phyloP scores from a whole-genome alignment of 2,797 vertebrate species.

The Basileuterus tristriatus region DNA sequence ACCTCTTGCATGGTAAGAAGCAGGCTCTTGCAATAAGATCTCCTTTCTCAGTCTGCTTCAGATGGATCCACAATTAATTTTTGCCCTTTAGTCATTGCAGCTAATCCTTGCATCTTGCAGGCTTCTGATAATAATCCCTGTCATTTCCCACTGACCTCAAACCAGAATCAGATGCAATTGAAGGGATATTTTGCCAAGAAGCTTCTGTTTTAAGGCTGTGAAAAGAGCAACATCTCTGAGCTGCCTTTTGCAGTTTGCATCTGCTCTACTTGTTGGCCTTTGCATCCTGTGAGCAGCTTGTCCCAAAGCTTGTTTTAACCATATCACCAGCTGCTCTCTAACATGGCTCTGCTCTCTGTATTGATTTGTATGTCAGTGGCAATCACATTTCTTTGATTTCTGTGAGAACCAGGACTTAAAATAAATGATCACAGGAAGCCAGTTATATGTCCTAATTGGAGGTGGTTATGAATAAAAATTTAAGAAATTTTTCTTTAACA shows the following conservation, averaged over 20 bases:
- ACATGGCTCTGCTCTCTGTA: background rate
- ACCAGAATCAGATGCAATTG: background rate
- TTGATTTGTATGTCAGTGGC: background rate
- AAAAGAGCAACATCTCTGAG: background rate
- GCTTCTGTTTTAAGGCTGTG: background rate
- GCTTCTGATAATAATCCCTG: background rate
- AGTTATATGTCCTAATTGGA: background rate
- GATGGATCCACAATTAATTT: background rate
- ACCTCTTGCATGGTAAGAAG: background rate
- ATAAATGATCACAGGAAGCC: background rate
- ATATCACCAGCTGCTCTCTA: background rate
- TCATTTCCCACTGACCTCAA: background rate
- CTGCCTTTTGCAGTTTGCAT: background rate
- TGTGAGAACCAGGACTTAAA: background rate
- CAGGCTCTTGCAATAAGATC: background rate
- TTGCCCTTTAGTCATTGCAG: background rate
- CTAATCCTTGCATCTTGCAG: background rate
- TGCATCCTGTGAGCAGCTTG: background rate
- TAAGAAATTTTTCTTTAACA: background rate
- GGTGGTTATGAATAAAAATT: background rate
- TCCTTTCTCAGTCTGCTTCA: background rate
- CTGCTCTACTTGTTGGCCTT: background rate
- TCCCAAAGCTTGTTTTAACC: slow-evolving; percentile 1
- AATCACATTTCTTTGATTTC: background rate
- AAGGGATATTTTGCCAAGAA: background rate